A percentile compares a stretch with the other conserved stretches of the same genome.
Evolutionary conservation across 2,113 vertebrate genomes (phyloP).

Genomic region (Poecile atricapillus): DNA sequence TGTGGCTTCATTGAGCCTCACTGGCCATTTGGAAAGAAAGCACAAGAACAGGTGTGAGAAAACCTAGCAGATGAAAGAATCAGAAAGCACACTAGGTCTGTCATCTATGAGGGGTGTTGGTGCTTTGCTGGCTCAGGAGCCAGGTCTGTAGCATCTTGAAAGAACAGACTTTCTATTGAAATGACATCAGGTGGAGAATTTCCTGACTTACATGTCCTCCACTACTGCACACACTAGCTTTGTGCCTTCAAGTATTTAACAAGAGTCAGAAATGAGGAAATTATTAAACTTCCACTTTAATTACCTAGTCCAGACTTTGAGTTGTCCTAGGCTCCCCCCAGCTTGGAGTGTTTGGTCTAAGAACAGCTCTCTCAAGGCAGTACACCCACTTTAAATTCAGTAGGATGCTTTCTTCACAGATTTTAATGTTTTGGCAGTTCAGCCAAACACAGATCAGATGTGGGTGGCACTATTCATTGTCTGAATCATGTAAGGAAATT

Average conservation of each 20-base stretch:
- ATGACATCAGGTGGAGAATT: not conserved
- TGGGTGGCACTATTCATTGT: not conserved
- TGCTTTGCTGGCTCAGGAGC: not conserved
- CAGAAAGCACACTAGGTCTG: not conserved
- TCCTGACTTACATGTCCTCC: not conserved
- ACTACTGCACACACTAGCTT: not conserved
- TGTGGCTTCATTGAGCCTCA: not conserved
- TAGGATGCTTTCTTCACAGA: not conserved
- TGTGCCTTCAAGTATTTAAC: not conserved
- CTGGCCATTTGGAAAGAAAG: not conserved
- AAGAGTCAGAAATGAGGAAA: not conserved
- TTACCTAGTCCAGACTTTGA: not conserved
- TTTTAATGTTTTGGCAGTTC: constrained; percentile 18
- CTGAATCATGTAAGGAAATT: not conserved
- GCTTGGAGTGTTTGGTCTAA: not conserved
- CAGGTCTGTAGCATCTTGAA: not conserved
- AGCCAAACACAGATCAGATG: not conserved
- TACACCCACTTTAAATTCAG: not conserved
- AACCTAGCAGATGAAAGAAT: not conserved
- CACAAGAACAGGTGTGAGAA: not conserved
- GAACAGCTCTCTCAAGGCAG: not conserved
- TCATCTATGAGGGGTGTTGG: not conserved
- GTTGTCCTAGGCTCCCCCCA: not conserved
- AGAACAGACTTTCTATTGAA: not conserved
- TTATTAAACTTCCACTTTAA: not conserved